Base-by-base conservation (phyloP, 53 echinoderm and acorn worm species). In the Luidia sarsii region DNA sequence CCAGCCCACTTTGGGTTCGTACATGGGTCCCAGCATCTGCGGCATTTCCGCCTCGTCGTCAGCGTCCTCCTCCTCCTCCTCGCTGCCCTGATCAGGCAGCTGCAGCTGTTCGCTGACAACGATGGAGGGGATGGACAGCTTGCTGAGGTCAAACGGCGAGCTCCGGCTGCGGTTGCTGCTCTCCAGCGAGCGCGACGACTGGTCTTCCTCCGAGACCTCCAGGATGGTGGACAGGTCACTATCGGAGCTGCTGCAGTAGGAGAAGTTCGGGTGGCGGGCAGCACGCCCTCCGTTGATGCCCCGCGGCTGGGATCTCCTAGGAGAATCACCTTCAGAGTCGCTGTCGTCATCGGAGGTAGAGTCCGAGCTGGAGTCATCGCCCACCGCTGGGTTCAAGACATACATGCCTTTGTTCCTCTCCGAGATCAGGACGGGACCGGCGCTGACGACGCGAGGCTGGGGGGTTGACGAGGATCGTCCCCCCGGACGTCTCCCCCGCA, bases 211-310 rank as follows among this genome's bases (percentile, higher is more conserved):
- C 8, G 65, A 65, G 0, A 50, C 65, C 52, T 94, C 94, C n/a
- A 85, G 27, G 39, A 94, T 94, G 5, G 88, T 88, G 0, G 94
- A 94, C 35, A 94, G 83, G 25, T 94, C 94, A 88, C 88, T 86
- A 20, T 94, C 94, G 0, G 94, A 91, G 51, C 80, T 80, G 80
- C 50, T 66, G 27, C 64, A 52, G 27, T 50, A 64, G 18, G 55
- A 43, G 22, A 33, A 31, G 9, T 22, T 50, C 20, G 43, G 6
- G 2, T 20, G 66, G 16, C 41, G 37, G 30, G 73, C 18, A 38
- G 54, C 14, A 51, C 50, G 16, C 50, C 27, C 33, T 15, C 31
- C 15, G 14, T 71, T 20, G 36, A 62, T 48, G 39, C 67, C 67
- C 39, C 60, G 55, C 32, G 68, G 11, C 48, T 75, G 41, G 19